Evolutionary conservation across 2,113 vertebrate genomes (phyloP).

Genomic region (Amphilophus citrinellus): DNA sequence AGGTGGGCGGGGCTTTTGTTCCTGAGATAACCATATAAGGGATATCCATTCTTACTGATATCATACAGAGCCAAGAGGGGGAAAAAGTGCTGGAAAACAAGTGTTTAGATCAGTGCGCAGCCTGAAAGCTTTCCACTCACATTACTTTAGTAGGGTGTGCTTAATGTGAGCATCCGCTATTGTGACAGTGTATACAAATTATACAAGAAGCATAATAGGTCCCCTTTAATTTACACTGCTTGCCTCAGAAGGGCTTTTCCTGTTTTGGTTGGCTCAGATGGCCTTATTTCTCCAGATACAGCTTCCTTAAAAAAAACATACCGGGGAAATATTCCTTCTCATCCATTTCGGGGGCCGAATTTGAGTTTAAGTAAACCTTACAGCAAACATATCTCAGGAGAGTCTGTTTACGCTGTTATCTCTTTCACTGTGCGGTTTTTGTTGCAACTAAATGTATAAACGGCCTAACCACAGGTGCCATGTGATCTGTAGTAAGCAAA

Average conservation of each 20-base stretch:
- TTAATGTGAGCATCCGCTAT: neutral
- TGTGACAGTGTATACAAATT: neutral
- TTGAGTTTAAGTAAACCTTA: neutral
- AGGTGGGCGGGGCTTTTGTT: neutral
- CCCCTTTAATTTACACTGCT: neutral
- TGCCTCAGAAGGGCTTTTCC: constrained; percentile 28
- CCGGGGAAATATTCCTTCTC: neutral
- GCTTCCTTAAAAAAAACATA: constrained; percentile 40
- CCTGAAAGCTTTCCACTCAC: neutral
- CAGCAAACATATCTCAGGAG: neutral
- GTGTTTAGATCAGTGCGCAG: neutral
- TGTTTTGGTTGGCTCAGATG: constrained; percentile 25
- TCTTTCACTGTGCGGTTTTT: neutral
- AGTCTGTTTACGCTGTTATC: neutral
- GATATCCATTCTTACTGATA: neutral
- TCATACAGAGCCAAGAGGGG: neutral
- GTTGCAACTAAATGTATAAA: neutral
- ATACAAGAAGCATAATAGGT: neutral
- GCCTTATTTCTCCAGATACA: neutral
- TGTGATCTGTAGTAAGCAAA: neutral
- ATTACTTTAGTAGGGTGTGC: neutral
- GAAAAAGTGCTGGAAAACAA: neutral
- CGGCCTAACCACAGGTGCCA: neutral
- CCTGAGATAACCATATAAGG: neutral
- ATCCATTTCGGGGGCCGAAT: neutral